Percentiles rank a stretch among this genome's conserved stretches.
Evolutionary conservation across 2,888 invertebrate species (phyloP).

Genomic region (Eristalinus sepulchralis): DNA sequence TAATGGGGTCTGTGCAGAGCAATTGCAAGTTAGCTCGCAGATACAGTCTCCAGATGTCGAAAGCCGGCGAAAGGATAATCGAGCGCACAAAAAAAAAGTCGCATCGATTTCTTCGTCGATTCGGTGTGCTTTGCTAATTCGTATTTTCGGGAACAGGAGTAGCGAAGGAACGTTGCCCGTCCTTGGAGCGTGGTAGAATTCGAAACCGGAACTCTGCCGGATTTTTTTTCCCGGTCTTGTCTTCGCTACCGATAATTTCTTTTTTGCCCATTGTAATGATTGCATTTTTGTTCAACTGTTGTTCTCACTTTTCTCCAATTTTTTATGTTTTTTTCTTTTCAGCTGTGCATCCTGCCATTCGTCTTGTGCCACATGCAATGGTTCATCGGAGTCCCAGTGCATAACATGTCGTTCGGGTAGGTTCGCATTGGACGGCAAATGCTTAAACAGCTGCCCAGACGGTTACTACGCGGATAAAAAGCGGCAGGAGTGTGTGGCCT

Average conservation of each 20-base stretch:
- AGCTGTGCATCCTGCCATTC: constrained; percentile 90
- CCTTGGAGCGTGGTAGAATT: constrained; percentile 10
- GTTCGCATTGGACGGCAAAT: constrained; percentile 87
- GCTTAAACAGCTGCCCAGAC: constrained; percentile 87
- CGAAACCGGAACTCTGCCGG: constrained; percentile 18
- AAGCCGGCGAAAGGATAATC: not conserved
- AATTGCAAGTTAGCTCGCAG: not conserved
- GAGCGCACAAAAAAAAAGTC: not conserved
- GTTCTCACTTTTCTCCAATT: constrained; percentile 39
- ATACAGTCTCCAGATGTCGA: constrained; percentile 10
- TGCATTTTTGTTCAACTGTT: constrained; percentile 62
- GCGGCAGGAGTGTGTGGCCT: constrained; percentile 88
- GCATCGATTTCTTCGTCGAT: not conserved
- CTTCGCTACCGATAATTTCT: constrained; percentile 21
- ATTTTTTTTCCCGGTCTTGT: constrained; percentile 29
- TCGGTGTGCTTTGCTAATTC: constrained; percentile 21
- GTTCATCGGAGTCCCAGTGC: constrained; percentile 89
- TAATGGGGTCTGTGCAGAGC: not conserved
- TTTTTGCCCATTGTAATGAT: constrained; percentile 59
- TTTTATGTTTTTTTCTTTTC: constrained; percentile 51
- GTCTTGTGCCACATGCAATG: constrained; percentile 90
- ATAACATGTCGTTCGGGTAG: constrained; percentile 89
- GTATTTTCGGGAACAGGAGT: not conserved
- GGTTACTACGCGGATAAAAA: constrained; percentile 90
- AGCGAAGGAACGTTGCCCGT: not conserved